Evolutionary conservation across 2,113 vertebrate species (phyloP), one percentile per base, ranked within the genome.

Genomic region (Xiphophorus hellerii): DNA sequence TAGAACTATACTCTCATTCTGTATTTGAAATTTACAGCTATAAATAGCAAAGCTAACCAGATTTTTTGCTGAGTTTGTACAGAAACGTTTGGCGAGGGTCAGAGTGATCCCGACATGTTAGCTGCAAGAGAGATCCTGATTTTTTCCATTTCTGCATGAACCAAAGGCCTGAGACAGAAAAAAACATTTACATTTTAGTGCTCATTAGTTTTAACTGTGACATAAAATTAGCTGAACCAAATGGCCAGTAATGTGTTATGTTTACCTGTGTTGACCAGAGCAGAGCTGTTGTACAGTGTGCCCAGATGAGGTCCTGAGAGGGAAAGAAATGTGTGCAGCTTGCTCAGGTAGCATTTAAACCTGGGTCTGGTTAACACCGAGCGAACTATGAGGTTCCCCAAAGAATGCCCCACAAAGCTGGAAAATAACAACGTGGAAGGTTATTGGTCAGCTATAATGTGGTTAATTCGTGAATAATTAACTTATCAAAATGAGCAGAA

Each of bases 71-170:
- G 63, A 99, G 97, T 89, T 98, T 99, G 87, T 99, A 99, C 68
- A 99, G 96, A 92, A 99, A 99, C 1, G 97, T 99, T 89, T 99
- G 97, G 51, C 97, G 96, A 81, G 98, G 98, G 90, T 99, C 98
- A 8, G 98, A 97, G 85, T 99, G 96, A 93, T 99, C 98, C 78
- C 98, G 95, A 88, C 97, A 99, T 0, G 98, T 99, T 83, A 99
- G 80, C 58, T 99, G 98, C 78, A 99, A 86, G 66, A 99, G 94
- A 42, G 97, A 99, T 25, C 98, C 97, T 10, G 98, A 99, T 82
- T 99, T 99, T 93, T 99, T 99, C 98, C 97, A 99, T 89, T 99
- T 99, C 93, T 99, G 98, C 98, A 99, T 99, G 93, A 99, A 99
- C 98, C 98, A 99, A 73, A 99, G 95, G 68, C 98, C 98, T 99